Conservation (phyloP, 2,797 vertebrate species). For the Tarsius wallacei region DNA sequence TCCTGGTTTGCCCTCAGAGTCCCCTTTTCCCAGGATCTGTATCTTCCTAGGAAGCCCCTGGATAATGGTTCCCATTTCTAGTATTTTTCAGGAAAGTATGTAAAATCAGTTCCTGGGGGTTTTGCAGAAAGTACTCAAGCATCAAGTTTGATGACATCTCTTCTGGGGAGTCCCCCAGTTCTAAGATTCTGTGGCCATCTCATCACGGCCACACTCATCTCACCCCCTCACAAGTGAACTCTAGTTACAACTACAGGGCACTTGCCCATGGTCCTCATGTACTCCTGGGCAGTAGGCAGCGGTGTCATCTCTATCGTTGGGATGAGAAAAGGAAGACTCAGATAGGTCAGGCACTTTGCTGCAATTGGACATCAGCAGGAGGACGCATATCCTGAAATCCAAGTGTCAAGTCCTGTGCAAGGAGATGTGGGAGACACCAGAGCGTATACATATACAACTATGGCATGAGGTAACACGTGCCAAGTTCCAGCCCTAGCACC, state of each 20-base stretch:
- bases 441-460: not conserved
- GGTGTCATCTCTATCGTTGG: not conserved
- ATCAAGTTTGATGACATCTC: not conserved
- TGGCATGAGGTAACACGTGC: not conserved
- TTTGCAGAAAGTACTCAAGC: not conserved
- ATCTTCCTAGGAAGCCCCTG: not conserved
- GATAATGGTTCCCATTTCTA: not conserved
- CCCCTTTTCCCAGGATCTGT: not conserved
- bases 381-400: not conserved
- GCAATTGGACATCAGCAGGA: not conserved
- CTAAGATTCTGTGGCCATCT: not conserved
- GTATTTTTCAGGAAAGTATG: not conserved
- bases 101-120: not conserved
- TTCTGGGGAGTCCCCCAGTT: not conserved
- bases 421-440: not conserved
- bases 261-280: not conserved
- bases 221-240: not conserved
- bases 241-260: not conserved
- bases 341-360: not conserved
- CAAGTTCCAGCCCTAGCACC: not conserved
- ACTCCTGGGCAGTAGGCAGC: not conserved
- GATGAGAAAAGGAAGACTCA: slow-evolving; percentile 25
- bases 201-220: not conserved
- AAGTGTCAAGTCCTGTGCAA: not conserved
- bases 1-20: slow-evolving; percentile 10